phyloP scores from a whole-genome alignment of 2,888 invertebrate genomes.

The Charanyca ferruginea region DNA sequence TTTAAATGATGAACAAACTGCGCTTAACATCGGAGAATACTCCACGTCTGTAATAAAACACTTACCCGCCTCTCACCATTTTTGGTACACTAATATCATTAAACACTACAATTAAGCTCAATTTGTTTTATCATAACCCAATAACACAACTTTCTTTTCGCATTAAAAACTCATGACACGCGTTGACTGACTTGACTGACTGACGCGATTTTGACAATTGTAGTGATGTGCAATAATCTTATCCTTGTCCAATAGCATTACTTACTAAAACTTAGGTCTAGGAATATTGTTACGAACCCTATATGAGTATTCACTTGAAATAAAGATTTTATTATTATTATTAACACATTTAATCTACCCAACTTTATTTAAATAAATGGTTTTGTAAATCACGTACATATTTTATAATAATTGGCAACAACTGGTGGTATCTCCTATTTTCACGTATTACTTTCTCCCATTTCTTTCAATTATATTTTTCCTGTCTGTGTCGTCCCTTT shows the following conservation, averaged over 20 bases:
- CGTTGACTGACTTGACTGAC: constrained; percentile 42
- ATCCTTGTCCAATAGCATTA: no score
- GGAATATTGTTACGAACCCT: no score
- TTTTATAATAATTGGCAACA: no score
- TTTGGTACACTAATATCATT: constrained; percentile 37
- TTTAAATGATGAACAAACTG: constrained; percentile 18
- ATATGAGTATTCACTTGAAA: no score
- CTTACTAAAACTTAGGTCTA: no score
- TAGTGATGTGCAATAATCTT: constrained; percentile 11
- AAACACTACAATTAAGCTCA: constrained; percentile 50
- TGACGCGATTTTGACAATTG: constrained; percentile 51
- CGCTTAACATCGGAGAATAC: constrained; percentile 1
- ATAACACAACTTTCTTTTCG: constrained; percentile 24
- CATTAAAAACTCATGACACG: constrained; percentile 59
- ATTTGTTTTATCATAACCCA: constrained; percentile 34
- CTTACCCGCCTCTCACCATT: constrained; percentile 88
- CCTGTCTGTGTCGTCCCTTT: no score
- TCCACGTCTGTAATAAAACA: constrained; percentile 17
- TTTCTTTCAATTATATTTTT: no score
- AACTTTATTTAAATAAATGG: no score
- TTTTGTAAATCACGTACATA: no score
- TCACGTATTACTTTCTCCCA: no score
- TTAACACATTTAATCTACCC: background rate
- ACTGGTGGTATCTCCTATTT: no score
- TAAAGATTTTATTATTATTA: no score